These are phyloP conservation scores for Phaedon cochleariae DNA, from an alignment of 2,888 invertebrate genomes.

Conservation along the genomic window DNA sequence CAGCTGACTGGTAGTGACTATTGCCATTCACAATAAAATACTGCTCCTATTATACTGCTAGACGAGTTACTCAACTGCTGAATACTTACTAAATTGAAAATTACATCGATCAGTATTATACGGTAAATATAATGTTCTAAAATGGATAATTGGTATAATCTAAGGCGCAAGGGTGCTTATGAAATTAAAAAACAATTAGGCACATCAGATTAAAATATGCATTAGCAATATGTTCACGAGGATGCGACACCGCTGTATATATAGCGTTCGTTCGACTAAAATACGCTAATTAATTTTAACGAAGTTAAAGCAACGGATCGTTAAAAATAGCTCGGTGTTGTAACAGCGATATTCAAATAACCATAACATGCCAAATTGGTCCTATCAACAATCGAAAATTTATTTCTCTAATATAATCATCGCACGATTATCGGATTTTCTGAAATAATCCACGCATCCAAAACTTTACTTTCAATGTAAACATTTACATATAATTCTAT, in stretches of 20 bases:
- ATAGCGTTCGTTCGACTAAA: slow-evolving; percentile 12
- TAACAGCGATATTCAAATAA: slow-evolving; percentile 37
- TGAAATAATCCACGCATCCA: background rate
- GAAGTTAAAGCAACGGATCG: slow-evolving; percentile 36
- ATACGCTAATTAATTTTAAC: slow-evolving; percentile 38
- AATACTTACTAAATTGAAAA: no score
- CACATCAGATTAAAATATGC: slow-evolving; percentile 39
- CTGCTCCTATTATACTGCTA: no score
- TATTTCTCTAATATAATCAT: slow-evolving; percentile 10
- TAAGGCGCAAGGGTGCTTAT: background rate
- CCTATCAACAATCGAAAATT: slow-evolving; percentile 30
- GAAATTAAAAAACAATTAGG: slow-evolving; percentile 43
- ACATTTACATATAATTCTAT: background rate
- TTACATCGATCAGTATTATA: no score
- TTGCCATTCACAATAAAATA: no score
- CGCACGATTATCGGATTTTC: background rate
- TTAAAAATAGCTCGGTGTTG: slow-evolving; percentile 38
- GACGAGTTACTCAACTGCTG: no score
- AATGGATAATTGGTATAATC: slow-evolving; percentile 13
- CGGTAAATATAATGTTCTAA: slow-evolving; percentile 5
- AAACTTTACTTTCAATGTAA: background rate
- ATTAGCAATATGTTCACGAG: slow-evolving; percentile 36
- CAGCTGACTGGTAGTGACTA: no score
- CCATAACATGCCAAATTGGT: slow-evolving; percentile 32
- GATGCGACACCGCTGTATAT: background rate